Base-by-base conservation (phyloP, 2,888 invertebrate genomes). In the Gonocerus acuteangulatus region DNA sequence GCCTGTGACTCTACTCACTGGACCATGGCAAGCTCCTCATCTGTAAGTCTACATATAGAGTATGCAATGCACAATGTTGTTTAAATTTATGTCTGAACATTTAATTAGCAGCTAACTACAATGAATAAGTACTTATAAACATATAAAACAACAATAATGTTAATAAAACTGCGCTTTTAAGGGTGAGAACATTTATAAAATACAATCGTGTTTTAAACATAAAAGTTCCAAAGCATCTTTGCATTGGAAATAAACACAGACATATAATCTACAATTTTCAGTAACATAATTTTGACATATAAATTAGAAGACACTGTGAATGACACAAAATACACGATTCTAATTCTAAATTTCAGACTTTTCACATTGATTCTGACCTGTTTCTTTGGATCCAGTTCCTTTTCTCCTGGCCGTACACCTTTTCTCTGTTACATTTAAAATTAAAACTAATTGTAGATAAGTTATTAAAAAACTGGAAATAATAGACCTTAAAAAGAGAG, bases 341-440 rank as follows among this genome's bases (percentile, higher is more conserved):
- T 52, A 52, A 36, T 36, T 39, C 52, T 52, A 52, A 21, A 39
- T 39, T 52, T 52, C 36, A 51, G 51, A 36, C 39, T 61, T 60
- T 57, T 47, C 44, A 2, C 45, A 57, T 21, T 21, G 23, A 57
- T 66, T 67, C 68, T 67, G 66, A 67, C 67, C 67, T 67, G 67
- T 60, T 63, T 88, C 77, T 87, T 86, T 79, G 82, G 81, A 32
- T 79, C 77, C 67, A 75, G 73, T 74, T 83, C 83, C 79, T 88
- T 80, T 82, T 84, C 86, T 77, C 88, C 89, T 74, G 87, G 87
- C 76, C 88, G 86, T 77, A 80, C 81, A 79, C 65, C 65, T 52
- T 61, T 65, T 63, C 61, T 65, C 65, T 65, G 65, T 65, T 65
- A 64, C 62, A 64, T 58, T 64, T 62, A 48, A 57, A 47, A 57